Evolutionary conservation across 2,888 invertebrate species (phyloP), one percentile per base, ranked within the genome.

Genomic region (Agonopterix subpropinquella): DNA sequence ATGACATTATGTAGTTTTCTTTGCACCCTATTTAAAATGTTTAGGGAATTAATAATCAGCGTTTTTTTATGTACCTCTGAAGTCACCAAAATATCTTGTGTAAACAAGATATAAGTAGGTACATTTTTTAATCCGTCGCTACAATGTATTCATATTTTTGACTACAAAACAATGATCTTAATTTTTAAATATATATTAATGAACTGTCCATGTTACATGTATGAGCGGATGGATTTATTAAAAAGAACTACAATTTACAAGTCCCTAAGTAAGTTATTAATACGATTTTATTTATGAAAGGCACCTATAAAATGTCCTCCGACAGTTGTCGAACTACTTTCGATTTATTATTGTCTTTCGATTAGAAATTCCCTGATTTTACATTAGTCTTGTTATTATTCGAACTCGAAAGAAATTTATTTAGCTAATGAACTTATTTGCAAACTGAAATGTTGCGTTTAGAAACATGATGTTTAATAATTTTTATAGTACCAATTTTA

Each of bases 221-320:
- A 73, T 77, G 73, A 78, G 73, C 77, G 83, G 82, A 84, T 85
- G 82, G 81, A 80, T 77, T 80, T 77, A 73, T 74, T 72, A 72
- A 79, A 73, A 78, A 78, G 65, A 80, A 77, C 64, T 85, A 85
- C 80, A 70, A 73, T 77, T 69, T 82, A 83, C 77, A 81, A 74
- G 67, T 73, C 50, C 73, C 74, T 80, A 69, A 58, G 50, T 75
- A 73, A 67, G 63, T 77, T 74, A 77, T 67, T 70, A 76, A 80
- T 76, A 67, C 69, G 73, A 65, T 65, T 76, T 28, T 28, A 28
- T 28, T 80, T 74, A 80, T 77, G 76, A 86, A 88, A 87, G 87
- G 87, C 87, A 87, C 87, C 87, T 86, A 85, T 84, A 79, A 77
- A 83, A 80, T 75, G 77, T 82, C 78, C 74, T 63, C 76, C 76